Evolutionary conservation across 2,113 vertebrate genomes (phyloP).

Genomic region (Indicator maculatus): DNA sequence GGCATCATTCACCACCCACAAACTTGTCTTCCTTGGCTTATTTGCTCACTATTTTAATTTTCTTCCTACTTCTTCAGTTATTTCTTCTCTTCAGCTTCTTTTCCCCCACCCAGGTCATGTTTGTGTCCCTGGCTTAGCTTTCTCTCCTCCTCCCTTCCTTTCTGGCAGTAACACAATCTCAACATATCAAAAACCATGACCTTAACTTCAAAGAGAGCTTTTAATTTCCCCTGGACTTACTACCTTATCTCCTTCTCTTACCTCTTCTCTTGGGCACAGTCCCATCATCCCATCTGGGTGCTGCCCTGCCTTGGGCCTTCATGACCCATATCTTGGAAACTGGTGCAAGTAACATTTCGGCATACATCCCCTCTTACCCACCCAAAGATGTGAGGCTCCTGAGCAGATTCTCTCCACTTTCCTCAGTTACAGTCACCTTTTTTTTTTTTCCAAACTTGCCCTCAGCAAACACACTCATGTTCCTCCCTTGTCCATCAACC

Average conservation of each 20-base stretch:
- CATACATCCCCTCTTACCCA: not conserved
- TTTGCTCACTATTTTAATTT: conserved; percentile 14
- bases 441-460: not conserved
- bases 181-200: not conserved
- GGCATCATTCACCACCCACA: not conserved
- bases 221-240: not conserved
- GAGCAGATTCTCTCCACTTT: not conserved
- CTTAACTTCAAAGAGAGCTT: not conserved
- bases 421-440: not conserved
- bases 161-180: not conserved
- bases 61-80: conserved; percentile 7
- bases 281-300: not conserved
- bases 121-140: not conserved
- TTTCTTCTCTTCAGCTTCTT: conserved; percentile 15
- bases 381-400: not conserved
- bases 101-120: not conserved
- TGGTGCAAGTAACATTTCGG: not conserved
- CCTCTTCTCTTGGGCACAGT: not conserved
- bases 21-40: not conserved
- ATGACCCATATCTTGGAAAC: not conserved
- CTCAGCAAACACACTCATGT: not conserved
- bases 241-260: not conserved
- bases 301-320: not conserved
- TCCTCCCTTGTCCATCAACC: not conserved
- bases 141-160: conserved; percentile 25